phyloP scores from a whole-genome alignment of 2,797 vertebrate genomes.

The Tinamus major region DNA sequence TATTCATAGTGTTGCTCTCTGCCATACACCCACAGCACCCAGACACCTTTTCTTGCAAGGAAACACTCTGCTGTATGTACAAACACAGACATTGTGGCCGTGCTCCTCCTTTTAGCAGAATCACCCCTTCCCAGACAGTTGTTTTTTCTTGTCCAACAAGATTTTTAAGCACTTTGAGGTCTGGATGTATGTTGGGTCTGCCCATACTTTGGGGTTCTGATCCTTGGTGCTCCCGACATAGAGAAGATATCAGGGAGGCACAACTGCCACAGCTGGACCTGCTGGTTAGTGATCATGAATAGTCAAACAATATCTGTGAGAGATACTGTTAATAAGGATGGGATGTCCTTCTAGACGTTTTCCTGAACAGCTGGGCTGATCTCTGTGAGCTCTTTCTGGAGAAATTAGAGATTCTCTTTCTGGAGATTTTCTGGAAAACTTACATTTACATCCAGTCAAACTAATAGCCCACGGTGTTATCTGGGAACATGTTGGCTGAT shows the following conservation, averaged over 20 bases:
- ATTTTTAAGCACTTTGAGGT: not conserved
- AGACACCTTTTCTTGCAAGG: not conserved
- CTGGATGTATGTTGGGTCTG: not conserved
- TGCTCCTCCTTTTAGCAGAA: fast-evolving
- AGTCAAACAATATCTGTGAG: not conserved
- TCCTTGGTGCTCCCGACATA: not conserved
- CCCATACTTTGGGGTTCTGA: not conserved
- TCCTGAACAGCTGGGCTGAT: not conserved
- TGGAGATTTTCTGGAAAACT: not conserved
- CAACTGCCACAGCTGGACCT: not conserved
- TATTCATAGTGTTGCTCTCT: not conserved
- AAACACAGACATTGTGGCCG: fast-evolving
- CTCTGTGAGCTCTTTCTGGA: not conserved
- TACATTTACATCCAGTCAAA: not conserved
- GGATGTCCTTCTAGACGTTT: not conserved
- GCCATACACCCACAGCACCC: fast-evolving
- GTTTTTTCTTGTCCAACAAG: not conserved
- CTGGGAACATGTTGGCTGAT: not conserved
- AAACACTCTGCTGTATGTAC: not conserved
- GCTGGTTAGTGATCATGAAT: not conserved
- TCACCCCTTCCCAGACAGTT: fast-evolving
- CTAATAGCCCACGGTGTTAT: not conserved
- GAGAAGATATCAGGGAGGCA: not conserved
- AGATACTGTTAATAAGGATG: not conserved
- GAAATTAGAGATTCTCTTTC: not conserved